A percentile compares a stretch with the other conserved stretches of the same genome.
These are phyloP conservation scores for Acrocyrtus sp. DNA, from an alignment of 2,888 invertebrate species.

Conservation along the genomic window DNA sequence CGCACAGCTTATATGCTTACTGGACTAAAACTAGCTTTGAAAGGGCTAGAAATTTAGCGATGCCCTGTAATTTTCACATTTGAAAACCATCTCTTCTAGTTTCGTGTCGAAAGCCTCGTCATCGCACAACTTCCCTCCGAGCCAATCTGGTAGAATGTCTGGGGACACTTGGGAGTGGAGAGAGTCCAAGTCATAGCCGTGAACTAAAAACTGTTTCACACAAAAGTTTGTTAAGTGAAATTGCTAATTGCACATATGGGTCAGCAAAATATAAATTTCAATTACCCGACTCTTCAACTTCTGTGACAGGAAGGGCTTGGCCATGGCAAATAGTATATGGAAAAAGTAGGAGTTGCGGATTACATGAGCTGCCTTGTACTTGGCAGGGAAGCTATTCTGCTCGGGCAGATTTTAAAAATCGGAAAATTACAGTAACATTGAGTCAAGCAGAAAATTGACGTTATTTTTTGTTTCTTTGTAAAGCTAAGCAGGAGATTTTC, in stretches of 20 bases:
- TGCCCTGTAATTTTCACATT: conserved; percentile 39
- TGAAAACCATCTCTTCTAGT: conserved; percentile 42
- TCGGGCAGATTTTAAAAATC: background rate
- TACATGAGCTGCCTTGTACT: conserved; percentile 56
- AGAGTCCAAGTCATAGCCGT: conserved; percentile 46
- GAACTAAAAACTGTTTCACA: conserved; percentile 37
- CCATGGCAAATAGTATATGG: conserved; percentile 51
- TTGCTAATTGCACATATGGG: background rate
- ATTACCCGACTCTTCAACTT: conserved; percentile 56
- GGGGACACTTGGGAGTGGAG: conserved; percentile 45
- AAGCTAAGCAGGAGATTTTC: too few species aligned
- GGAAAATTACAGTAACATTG: conserved; percentile 3
- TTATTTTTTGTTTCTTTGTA: too few species aligned
- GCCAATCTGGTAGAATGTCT: conserved; percentile 49
- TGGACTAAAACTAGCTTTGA: too few species aligned
- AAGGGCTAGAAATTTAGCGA: conserved; percentile 24
- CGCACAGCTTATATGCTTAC: background rate
- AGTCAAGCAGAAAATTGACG: too few species aligned
- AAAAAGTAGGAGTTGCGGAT: conserved; percentile 57
- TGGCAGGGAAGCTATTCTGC: conserved; percentile 57
- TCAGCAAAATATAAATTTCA: conserved; percentile 2
- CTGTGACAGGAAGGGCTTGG: conserved; percentile 56
- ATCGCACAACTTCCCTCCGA: conserved; percentile 44
- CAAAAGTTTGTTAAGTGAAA: background rate
- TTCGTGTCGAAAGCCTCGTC: conserved; percentile 49